Evolutionary conservation across 2,888 invertebrate species (phyloP).

Genomic region (Hanleya hanleyi): DNA sequence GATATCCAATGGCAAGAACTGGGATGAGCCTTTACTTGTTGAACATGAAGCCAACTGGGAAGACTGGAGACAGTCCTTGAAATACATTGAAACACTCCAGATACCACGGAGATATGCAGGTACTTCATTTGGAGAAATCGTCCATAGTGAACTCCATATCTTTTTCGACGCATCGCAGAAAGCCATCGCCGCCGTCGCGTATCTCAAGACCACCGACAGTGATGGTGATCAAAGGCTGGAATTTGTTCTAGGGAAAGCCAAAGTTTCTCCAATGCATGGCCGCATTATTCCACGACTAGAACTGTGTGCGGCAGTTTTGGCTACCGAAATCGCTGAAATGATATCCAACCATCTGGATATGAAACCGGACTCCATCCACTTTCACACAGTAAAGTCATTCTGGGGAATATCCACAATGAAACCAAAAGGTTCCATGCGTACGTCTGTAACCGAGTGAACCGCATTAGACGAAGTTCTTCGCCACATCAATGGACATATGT

Average conservation of each 20-base stretch:
- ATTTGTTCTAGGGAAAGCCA: conserved; percentile 26
- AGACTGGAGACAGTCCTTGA: background rate
- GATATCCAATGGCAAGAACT: background rate
- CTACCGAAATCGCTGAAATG: background rate
- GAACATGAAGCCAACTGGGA: background rate
- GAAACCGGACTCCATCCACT: background rate
- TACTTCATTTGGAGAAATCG: background rate
- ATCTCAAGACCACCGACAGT: too few species aligned
- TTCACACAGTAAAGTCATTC: conserved; percentile 6
- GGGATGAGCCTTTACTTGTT: background rate
- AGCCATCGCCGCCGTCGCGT: too few species aligned
- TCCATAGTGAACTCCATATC: conserved; percentile 3
- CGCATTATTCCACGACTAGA: conserved; percentile 24
- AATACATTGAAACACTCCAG: too few species aligned
- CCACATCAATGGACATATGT: too few species aligned
- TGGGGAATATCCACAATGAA: background rate
- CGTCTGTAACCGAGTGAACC: too few species aligned
- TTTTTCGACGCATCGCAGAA: conserved; percentile 18
- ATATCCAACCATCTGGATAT: too few species aligned
- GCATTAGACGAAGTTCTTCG: too few species aligned
- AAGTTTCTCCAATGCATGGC: conserved; percentile 24
- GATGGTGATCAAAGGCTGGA: too few species aligned
- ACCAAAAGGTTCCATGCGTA: too few species aligned
- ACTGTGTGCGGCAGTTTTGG: conserved; percentile 22
- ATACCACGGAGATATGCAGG: too few species aligned